Evolutionary conservation across 2,797 vertebrate species (phyloP), one percentile per base, ranked within the genome.

Genomic region (Phalloptychus januarius): DNA sequence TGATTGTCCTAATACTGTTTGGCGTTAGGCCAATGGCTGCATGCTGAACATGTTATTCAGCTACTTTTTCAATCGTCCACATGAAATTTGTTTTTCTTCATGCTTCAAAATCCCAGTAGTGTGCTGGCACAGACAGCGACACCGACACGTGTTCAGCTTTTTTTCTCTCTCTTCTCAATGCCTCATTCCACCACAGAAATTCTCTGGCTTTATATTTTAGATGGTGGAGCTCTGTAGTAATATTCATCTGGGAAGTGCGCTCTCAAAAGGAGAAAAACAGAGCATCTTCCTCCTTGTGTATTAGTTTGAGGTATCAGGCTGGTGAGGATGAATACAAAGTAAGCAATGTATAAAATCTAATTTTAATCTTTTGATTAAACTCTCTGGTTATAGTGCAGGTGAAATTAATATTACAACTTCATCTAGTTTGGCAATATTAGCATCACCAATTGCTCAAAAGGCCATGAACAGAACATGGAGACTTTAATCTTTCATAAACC

Each of bases 391-490:
- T 79, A 79, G 50, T 70, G 79, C 80, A 71, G 71, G 67, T 50
- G 83, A 52, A 80, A 82, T 83, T 83, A 83, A 82, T 91, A 91
- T 90, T 79, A 88, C 87, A 72, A 82, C 81, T 86, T 77, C 92
- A 91, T 94, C 93, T 95, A 23, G 94, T 91, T 89, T 87, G 91
- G 88, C 63, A 76, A 38, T 77, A 83, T 82, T 81, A 74, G 76
- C 78, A 88, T 86, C 83, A 82, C 72, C 80, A 77, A 54, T 83
- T 87, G 89, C 84, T 88, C 0, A 5, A 80, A 63, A 23, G 79
- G 45, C 75, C 87, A 81, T 87, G 84, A 82, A 75, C 44, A 72
- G 71, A 89, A 79, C 71, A 81, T 38, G 81, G 36, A 81, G 48
- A 73, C 33, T 74, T 82, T 78, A 85, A 89, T 89, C 79, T 79